Percentiles rank a stretch among this genome's conserved stretches.
Conservation (phyloP, 2,888 invertebrate genomes). For the Ennomos fuscantarius region DNA sequence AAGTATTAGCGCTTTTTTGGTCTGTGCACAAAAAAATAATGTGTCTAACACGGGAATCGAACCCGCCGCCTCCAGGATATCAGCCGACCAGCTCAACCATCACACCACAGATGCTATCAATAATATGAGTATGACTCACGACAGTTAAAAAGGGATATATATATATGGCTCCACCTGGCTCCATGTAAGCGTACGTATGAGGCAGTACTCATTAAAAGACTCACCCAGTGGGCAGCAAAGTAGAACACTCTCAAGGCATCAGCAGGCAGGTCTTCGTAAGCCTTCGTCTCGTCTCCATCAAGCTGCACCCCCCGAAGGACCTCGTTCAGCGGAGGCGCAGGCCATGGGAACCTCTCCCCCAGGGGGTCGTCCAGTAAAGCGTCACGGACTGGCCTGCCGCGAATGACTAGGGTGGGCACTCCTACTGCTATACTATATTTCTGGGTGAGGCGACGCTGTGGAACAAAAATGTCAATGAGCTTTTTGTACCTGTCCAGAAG, state of each 20-base stretch:
- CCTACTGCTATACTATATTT: slow-evolving; percentile 91
- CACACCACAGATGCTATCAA: too few relatives aligned
- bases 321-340: slow-evolving; percentile 87
- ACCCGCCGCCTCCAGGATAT: too few relatives aligned
- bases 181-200: too few relatives aligned
- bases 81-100: too few relatives aligned
- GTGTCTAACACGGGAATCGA: too few relatives aligned
- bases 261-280: slow-evolving; percentile 86
- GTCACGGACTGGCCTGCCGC: slow-evolving; percentile 88
- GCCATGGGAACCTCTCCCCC: slow-evolving; percentile 90
- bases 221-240: slow-evolving; percentile 96
- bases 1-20: too few relatives aligned
- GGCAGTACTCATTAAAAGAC: too few relatives aligned
- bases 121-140: too few relatives aligned
- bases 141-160: too few relatives aligned
- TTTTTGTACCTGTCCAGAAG: too few relatives aligned
- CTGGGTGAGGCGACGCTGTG: slow-evolving; percentile 90
- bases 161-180: too few relatives aligned
- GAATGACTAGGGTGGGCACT: slow-evolving; percentile 90
- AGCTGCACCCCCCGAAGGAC: slow-evolving; percentile 80
- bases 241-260: slow-evolving; percentile 90
- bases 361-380: slow-evolving; percentile 88
- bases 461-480: slow-evolving; percentile 31
- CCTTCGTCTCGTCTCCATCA: slow-evolving; percentile 69
- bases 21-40: too few relatives aligned